Evolutionary conservation across 1,140 invertebrate species (phyloP).

Genomic region (Papilio polyxenes): DNA sequence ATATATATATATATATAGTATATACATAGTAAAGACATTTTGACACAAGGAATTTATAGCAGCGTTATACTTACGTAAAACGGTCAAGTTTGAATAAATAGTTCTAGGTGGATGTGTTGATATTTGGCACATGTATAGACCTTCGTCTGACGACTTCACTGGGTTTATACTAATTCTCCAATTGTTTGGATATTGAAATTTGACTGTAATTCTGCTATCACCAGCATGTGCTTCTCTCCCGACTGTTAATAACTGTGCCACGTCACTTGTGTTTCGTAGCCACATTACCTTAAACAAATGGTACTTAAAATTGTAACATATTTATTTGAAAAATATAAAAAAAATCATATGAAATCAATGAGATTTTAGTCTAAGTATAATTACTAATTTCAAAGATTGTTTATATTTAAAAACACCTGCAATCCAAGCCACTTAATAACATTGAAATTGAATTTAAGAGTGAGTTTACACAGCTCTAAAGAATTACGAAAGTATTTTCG

Average conservation of each 20-base stretch:
- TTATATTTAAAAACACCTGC: too few relatives aligned
- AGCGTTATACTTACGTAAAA: conserved; percentile 79
- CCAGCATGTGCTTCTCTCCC: conserved; percentile 87
- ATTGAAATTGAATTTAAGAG: too few relatives aligned
- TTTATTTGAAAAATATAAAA: too few relatives aligned
- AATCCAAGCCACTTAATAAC: too few relatives aligned
- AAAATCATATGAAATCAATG: too few relatives aligned
- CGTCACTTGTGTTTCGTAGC: conserved; percentile 86
- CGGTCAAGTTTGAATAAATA: conserved; percentile 83
- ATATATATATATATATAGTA: too few relatives aligned
- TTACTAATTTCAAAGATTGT: too few relatives aligned
- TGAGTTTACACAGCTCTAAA: too few relatives aligned
- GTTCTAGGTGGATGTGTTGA: conserved; percentile 90
- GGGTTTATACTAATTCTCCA: conserved; percentile 90
- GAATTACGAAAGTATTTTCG: too few relatives aligned
- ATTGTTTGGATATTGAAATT: conserved; percentile 92
- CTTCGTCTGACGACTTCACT: conserved; percentile 87
- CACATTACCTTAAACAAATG: conserved; percentile 86
- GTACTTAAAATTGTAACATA: background rate
- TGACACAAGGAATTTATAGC: background rate
- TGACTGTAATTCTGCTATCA: conserved; percentile 85
- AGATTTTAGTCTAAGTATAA: too few relatives aligned
- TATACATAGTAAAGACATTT: too few relatives aligned
- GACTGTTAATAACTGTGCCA: conserved; percentile 88
- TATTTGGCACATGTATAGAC: conserved; percentile 92